These are phyloP conservation scores for Holothuria scabra DNA, from an alignment of 53 echinoderm and acorn worm species.

Conservation along the genomic window DNA sequence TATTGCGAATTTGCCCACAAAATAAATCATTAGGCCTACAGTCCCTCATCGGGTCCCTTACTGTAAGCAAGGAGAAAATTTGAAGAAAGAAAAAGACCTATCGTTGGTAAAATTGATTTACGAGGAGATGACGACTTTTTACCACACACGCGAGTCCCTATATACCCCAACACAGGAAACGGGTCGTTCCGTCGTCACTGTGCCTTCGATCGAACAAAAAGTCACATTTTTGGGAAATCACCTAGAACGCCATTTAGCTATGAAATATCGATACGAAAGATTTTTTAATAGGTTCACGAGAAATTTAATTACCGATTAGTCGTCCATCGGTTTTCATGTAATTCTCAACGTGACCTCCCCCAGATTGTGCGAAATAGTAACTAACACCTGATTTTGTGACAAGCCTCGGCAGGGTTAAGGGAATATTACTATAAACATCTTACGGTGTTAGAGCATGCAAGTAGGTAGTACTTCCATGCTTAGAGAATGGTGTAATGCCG, in stretches of 20 bases:
- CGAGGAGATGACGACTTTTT: slow-evolving; percentile 9
- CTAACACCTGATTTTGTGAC: slow-evolving; percentile 6
- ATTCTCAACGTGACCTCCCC: slow-evolving; percentile 20
- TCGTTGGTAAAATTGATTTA: slow-evolving; percentile 35
- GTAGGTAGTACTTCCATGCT: too few relatives aligned
- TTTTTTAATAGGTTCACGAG: slow-evolving; percentile 21
- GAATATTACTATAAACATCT: too few relatives aligned
- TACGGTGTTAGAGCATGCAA: too few relatives aligned
- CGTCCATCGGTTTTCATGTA: slow-evolving; percentile 8
- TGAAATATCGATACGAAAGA: slow-evolving; percentile 8
- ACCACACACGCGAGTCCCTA: slow-evolving; percentile 21
- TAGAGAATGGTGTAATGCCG: too few relatives aligned
- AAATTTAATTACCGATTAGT: slow-evolving; percentile 43
- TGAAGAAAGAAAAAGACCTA: neutral
- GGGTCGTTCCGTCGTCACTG: slow-evolving; percentile 28
- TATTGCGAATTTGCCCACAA: slow-evolving; percentile 23
- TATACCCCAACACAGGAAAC: slow-evolving; percentile 17
- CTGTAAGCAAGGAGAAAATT: neutral
- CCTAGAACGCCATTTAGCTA: slow-evolving; percentile 31
- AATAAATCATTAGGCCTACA: slow-evolving; percentile 29
- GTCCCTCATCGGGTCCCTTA: neutral
- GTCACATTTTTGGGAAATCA: slow-evolving; percentile 40
- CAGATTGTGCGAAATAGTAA: slow-evolving; percentile 17
- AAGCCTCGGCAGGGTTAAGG: too few relatives aligned
- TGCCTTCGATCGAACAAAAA: slow-evolving; percentile 22